A percentile compares a stretch with the other conserved stretches of the same genome.
Conservation (phyloP, 2,888 invertebrate genomes). For the Hipparchia semele region DNA sequence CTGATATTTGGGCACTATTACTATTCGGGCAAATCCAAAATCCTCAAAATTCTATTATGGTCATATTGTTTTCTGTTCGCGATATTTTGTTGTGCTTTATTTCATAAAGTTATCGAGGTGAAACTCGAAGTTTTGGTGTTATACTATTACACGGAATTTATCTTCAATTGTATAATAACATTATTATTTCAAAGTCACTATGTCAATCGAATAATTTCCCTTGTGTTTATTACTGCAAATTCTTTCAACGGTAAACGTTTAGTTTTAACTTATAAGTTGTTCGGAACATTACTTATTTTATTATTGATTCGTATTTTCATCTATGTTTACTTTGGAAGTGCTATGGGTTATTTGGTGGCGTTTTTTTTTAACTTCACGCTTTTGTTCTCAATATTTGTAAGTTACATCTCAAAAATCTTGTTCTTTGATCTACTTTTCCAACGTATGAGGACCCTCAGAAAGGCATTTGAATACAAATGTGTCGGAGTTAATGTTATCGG, state of each 20-base stretch:
- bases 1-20: conserved; percentile 7
- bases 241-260: background rate
- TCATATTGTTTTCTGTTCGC: background rate
- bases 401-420: conserved; percentile 12
- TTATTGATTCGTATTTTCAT: background rate
- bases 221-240: background rate
- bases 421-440: conserved; percentile 21
- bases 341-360: background rate
- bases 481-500: conserved; percentile 12
- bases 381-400: background rate
- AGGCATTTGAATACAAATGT: conserved; percentile 20
- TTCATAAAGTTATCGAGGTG: background rate
- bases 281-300: background rate
- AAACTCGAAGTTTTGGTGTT: background rate
- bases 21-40: conserved; percentile 5
- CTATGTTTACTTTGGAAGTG: background rate
- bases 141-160: background rate
- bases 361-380: background rate
- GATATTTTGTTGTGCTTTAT: background rate
- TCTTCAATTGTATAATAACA: background rate
- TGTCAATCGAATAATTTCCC: background rate
- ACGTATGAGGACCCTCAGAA: conserved; percentile 20
- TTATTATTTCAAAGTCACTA: conserved; percentile 13
- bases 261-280: conserved; percentile 3
- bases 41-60: background rate